Evolutionary conservation across 2,797 vertebrate species (phyloP).

Genomic region (Harpagifer antarcticus): DNA sequence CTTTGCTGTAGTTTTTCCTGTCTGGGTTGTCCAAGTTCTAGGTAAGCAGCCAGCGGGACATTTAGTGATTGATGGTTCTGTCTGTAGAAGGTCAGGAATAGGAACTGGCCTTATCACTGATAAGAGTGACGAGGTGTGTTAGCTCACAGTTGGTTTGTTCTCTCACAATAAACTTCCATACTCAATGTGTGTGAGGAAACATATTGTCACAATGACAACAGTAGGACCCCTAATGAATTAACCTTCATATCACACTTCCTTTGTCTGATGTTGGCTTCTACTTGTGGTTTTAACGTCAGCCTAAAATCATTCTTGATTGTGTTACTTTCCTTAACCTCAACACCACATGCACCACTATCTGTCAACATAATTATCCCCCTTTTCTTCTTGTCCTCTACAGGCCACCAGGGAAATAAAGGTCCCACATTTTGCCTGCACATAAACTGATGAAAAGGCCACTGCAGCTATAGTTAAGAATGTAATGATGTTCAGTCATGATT

Average conservation of each 20-base stretch:
- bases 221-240: not conserved
- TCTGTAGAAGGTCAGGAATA: constrained; percentile 18
- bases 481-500: constrained; percentile 4
- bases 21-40: not conserved
- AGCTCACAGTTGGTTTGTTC: constrained; percentile 14
- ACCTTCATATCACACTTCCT: not conserved
- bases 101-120: constrained; percentile 25
- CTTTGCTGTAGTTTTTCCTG: not conserved
- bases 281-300: not conserved
- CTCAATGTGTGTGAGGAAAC: not conserved
- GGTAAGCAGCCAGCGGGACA: not conserved
- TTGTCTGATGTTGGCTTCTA: not conserved
- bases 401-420: constrained; percentile 24
- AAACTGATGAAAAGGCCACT: not conserved
- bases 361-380: not conserved
- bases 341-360: no score
- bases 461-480: not conserved
- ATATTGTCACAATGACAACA: constrained; percentile 2
- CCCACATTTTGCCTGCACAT: constrained; percentile 20
- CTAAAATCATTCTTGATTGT: not conserved
- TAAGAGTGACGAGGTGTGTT: constrained; percentile 20
- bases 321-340: not conserved
- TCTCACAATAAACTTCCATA: not conserved
- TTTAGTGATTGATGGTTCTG: constrained; percentile 14
- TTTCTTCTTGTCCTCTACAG: constrained; percentile 8